Conservation (phyloP, 2,113 vertebrate species). For the Megatriorchis doriae region DNA sequence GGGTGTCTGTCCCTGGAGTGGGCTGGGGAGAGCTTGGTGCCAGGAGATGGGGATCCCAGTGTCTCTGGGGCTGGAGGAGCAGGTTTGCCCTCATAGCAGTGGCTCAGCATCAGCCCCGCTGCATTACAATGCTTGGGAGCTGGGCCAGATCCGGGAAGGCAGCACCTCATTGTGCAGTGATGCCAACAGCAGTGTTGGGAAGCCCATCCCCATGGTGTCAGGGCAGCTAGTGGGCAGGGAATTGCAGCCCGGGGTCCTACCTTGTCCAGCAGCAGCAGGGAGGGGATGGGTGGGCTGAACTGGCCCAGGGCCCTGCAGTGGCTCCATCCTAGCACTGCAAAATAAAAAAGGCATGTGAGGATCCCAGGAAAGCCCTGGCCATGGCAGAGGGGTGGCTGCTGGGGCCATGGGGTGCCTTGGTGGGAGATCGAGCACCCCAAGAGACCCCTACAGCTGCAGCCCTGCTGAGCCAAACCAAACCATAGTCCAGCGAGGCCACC, state of each 20-base stretch:
- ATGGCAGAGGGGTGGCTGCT: rapidly evolving
- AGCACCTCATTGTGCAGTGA: rapidly evolving
- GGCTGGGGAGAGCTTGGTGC: neutral
- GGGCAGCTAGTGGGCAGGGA: neutral
- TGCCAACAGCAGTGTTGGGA: rapidly evolving
- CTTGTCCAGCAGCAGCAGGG: neutral
- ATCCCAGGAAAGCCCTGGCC: neutral
- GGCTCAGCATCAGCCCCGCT: neutral
- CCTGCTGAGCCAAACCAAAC: neutral
- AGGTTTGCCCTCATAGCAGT: rapidly evolving
- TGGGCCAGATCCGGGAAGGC: neutral
- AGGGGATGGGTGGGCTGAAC: neutral
- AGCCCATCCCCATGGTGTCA: neutral
- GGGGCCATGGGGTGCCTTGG: neutral
- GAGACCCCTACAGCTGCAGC: neutral
- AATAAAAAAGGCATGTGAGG: neutral
- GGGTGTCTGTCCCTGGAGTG: neutral
- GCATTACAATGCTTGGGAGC: neutral
- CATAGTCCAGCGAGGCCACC: rapidly evolving
- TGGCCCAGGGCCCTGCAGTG: neutral
- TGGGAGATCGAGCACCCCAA: neutral
- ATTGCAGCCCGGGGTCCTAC: neutral
- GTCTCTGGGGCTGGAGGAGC: neutral
- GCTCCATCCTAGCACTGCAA: slow-evolving; percentile 48
- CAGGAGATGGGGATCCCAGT: neutral